Evolutionary conservation across 1,140 invertebrate genomes (phyloP), one percentile per base, ranked within the genome.

Genomic region (Diabrotica undecimpunctata): DNA sequence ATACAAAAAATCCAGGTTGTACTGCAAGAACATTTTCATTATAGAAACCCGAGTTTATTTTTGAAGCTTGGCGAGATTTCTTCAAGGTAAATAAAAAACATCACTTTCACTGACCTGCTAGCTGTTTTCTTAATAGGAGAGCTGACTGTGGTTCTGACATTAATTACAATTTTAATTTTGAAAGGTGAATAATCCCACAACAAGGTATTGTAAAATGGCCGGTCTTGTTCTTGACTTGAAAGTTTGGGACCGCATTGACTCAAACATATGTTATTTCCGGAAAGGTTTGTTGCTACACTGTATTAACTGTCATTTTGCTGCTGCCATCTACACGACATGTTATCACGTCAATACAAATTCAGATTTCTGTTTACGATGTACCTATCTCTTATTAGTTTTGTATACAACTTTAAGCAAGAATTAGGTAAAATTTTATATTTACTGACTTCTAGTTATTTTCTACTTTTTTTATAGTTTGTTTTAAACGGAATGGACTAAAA

Each of bases 121-220:
- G 86, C 86, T 96, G 94, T 88, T 95, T 96, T 84, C 92, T 89
- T 84, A 96, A 86, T 84, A 96, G 84, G 83, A 96, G 89, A 81
- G 93, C 90, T 79, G 93, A 95, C 88, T 95, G 93, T 87, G 91
- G 89, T 85, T 94, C 91, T 88, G 92, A 93, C 92, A 94, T 94
- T 90, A 90, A 90, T 89, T 84, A 84, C 82, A 83, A 84, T 80
- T 83, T 81, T 79, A 83, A 84, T 84, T 83, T 84, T 83, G 82
- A 84, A 54, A 62, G 13, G 80, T 62, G 14, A 79, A 78, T 80
- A 81, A 83, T 79, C 81, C 46, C 70, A 82, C 79, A 82, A 84
- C 83, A 84, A 80, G 81, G 82, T 82, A 82, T 78, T 75, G 76
- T 80, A 80, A 80, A 83, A 84, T 84, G 83, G 84, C 83, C 83